Evolutionary conservation across 1,140 invertebrate genomes (phyloP), one percentile per base, ranked within the genome.

Genomic region (Metopolophium dirhodum): DNA sequence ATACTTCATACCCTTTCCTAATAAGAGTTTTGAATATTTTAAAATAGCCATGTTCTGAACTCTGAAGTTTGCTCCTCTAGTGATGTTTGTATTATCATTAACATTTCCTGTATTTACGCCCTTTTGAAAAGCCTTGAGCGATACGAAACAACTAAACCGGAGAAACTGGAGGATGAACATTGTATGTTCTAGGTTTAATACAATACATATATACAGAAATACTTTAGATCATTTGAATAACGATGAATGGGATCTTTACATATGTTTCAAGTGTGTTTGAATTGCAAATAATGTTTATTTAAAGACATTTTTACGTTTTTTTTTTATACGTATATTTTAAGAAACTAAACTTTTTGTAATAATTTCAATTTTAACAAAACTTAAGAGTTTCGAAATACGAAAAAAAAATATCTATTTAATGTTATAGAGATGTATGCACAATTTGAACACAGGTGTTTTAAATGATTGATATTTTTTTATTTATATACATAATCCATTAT

Each of bases 1-100:
- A 77, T 77, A 14, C 61, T 77, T n/a, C 30, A n/a, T n/a, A 77
- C 7, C 6, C 61, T n/a, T 77, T 14, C 14, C n/a, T 77, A 35
- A n/a, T 20, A 77, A n/a, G 14, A n/a, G n/a, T 77, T 77, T n/a
- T 77, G 61, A 35, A 77, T 77, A 77, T 77, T 77, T 77, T 77
- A 77, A 77, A n/a, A n/a, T n/a, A n/a, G 61, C 14, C 61, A 77
- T 77, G 14, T 77, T 77, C n/a, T n/a, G 61, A 77, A 35, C 61
- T n/a, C 61, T 77, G 61, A 77, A 77, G 14, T n/a, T 77, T 77
- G n/a, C 61, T 77, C 14, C 61, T 77, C 30, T n/a, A n/a, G 61
- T 45, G 4, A 45, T 85, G 83, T 85, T 77, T 41, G 83, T 85
- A 41, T 85, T 85, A 85, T 26, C 83, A 45, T 85, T 85, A 85